Evolutionary conservation across 2,113 vertebrate genomes (phyloP).

Genomic region (Plotosus lineatus): DNA sequence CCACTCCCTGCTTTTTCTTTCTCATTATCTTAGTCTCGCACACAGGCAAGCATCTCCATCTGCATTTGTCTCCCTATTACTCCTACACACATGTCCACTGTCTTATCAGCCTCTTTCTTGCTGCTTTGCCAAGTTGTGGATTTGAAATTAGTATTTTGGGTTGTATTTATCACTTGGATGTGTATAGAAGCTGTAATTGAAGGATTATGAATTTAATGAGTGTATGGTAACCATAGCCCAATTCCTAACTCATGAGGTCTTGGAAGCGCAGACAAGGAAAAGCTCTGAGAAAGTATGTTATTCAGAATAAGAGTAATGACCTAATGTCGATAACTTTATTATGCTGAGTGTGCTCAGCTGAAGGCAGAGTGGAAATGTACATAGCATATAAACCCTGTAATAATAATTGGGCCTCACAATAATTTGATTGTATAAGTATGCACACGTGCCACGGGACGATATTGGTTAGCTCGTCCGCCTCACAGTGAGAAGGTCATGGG

Average conservation of each 20-base stretch:
- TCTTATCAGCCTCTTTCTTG: slow-evolving; percentile 15
- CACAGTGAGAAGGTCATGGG: no score
- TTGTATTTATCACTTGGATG: not conserved
- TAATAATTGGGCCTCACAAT: no score
- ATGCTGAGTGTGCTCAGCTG: not conserved
- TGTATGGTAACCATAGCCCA: not conserved
- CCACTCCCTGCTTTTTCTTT: not conserved
- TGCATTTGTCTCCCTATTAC: slow-evolving; percentile 33
- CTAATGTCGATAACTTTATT: not conserved
- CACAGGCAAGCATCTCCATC: slow-evolving; percentile 42
- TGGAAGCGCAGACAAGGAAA: not conserved
- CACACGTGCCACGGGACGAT: no score
- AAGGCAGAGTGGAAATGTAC: not conserved
- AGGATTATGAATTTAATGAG: not conserved
- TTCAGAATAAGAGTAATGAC: not conserved
- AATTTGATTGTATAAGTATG: no score
- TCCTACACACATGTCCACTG: slow-evolving; percentile 39
- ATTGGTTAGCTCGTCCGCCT: no score
- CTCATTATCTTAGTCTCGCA: slow-evolving; percentile 39
- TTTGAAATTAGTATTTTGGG: not conserved
- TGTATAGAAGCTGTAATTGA: slow-evolving; percentile 8
- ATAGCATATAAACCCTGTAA: no score
- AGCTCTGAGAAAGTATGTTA: not conserved
- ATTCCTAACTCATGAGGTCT: not conserved
- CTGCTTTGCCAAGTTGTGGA: slow-evolving; percentile 21